Evolutionary conservation across 2,888 invertebrate genomes (phyloP).

Genomic region (Watsonalla cultraria): DNA sequence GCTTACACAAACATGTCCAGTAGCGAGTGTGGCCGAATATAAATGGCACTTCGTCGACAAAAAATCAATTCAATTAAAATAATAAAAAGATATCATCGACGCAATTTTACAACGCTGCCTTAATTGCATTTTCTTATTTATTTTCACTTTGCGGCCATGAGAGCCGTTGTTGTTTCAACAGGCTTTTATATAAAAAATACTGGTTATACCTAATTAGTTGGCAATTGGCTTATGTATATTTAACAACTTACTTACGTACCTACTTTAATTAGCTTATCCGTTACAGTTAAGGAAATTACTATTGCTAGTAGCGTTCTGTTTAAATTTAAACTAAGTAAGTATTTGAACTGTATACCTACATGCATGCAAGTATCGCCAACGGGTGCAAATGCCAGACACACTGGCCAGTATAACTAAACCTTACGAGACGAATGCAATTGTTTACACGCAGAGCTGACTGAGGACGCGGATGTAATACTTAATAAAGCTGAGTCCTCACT

Average conservation of each 20-base stretch:
- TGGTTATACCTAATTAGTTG: too few species aligned
- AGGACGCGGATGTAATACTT: neutral
- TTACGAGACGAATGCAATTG: slow-evolving; percentile 1
- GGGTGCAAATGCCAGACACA: slow-evolving; percentile 1
- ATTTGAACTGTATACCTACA: too few species aligned
- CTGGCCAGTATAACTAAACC: neutral
- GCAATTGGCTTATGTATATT: too few species aligned
- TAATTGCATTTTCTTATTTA: neutral
- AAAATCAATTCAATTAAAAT: neutral
- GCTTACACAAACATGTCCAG: neutral
- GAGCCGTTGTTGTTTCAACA: neutral
- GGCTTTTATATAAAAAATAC: too few species aligned
- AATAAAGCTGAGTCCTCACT: neutral
- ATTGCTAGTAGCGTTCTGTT: too few species aligned
- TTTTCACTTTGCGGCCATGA: neutral
- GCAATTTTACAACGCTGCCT: neutral
- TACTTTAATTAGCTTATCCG: too few species aligned
- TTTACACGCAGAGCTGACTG: neutral
- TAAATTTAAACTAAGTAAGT: too few species aligned
- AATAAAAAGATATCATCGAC: neutral
- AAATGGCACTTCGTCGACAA: neutral
- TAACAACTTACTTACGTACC: too few species aligned
- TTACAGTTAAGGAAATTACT: too few species aligned
- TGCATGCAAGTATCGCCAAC: neutral
- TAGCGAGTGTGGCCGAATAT: slow-evolving; percentile 1